Evolutionary conservation across 1,140 invertebrate genomes (phyloP), one percentile per base, ranked within the genome.

Genomic region (Dreissena polymorpha): DNA sequence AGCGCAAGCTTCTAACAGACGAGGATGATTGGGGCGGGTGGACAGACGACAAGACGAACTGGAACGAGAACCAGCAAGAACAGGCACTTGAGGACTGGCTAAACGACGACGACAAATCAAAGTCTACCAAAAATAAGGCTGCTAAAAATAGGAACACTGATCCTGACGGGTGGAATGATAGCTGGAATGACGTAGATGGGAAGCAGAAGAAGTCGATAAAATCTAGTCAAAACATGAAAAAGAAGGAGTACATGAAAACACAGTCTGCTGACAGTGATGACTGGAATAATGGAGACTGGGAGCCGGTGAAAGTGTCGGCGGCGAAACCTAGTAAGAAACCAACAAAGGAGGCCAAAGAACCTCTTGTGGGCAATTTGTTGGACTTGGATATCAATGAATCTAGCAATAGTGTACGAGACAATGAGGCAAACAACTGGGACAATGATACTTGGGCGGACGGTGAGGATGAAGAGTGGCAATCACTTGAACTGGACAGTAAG

Each of bases 381-480:
- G 90, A 91, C 82, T 77, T 91, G 23, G 85, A 87, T 72, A 86
- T 73, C 13, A 76, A 88, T 65, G 88, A 88, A 18, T 72, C 80
- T 1, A 64, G 71, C 7, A 68, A 82, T 23, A 23, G 25, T 2
- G 65, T 27, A 13, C 29, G 21, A 25, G 67, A 60, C 57, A 78
- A 14, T 55, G 70, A n/a, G 21, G 72, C 39, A 68, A 83, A 76
- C 57, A 83, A 82, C 67, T 91, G 90, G 90, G 90, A 91, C 84
- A 91, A 91, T 86, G 90, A 91, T 13, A 90, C 91, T 10, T 91
- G 90, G 90, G 89, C 89, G 0, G 86, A 90, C 21, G 88, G 86
- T 12, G 89, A 89, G 64, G 88, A 89, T 57, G 89, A 89, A 55
- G 88, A 90, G 5, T 91, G 90, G 90, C 90, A 91, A 70, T 88